Evolutionary conservation across 2,888 invertebrate species (phyloP), one percentile per base, ranked within the genome.

Genomic region (Luperina testacea): DNA sequence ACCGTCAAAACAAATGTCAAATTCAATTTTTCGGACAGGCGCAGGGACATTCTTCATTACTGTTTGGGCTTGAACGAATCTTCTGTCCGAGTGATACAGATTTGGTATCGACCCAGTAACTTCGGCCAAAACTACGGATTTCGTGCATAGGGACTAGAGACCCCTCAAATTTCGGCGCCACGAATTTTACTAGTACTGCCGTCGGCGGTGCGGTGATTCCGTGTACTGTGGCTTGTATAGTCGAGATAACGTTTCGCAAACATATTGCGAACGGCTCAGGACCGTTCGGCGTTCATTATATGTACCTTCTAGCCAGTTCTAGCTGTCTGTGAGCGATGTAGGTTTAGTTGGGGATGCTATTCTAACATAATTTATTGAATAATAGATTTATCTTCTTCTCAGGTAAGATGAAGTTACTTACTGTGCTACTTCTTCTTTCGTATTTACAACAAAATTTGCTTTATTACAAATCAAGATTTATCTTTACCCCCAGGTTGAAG

Each of bases 221-320:
- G 24, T 32, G 53, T 9, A 53, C 70, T 70, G 17, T 70, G 70
- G 51, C 24, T 17, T 57, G 17, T 27, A 27, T n/a, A 72, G 61
- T 38, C 45, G 32, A 70, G 65, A 70, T 77, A 78, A 84, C 84
- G 84, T 86, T 82, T 75, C 63, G 45, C 75, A 73, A 78, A 78
- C 86, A 75, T 57, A 86, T 73, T 70, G 67, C 69, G 42, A 82
- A 67, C 17, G 42, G 48, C 17, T 24, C 51, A 27, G 65, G 61
- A 61, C 45, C 70, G 72, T 84, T n/a, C n/a, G n/a, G n/a, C n/a
- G n/a, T n/a, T 72, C 72, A 81, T 81, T 77, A 75, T 51, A n/a
- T n/a, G n/a, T n/a, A 24, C 32, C 2, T 32, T 27, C 48, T 38
- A 38, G 38, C 38, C 38, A 6, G 38, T 38, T 6, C 38, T 27